Conservation (phyloP, 2,113 vertebrate species). For the Hemibagrus wyckioides region DNA sequence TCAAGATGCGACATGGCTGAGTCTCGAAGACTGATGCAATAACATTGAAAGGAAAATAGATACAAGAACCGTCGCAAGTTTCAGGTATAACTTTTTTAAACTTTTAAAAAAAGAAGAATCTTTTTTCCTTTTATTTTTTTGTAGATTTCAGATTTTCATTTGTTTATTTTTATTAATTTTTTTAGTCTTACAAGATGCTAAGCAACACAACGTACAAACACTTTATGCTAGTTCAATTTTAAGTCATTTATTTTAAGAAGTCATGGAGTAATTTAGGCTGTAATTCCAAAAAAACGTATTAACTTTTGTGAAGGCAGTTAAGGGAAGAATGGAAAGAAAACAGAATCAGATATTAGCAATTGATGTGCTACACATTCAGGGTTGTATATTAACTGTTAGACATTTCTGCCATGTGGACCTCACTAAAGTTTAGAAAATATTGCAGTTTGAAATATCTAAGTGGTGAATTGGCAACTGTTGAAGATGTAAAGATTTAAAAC, state of each 20-base stretch:
- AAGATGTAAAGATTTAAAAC: too few relatives aligned
- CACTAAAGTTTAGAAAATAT: too few relatives aligned
- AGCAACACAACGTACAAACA: neutral
- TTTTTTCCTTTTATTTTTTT: too few relatives aligned
- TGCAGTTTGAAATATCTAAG: too few relatives aligned
- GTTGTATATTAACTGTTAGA: neutral
- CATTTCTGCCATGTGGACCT: too few relatives aligned
- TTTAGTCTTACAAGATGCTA: too few relatives aligned
- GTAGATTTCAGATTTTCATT: neutral
- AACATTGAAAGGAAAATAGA: neutral
- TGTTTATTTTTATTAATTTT: neutral
- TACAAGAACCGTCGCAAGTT: neutral
- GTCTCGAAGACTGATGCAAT: neutral
- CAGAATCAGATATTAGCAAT: neutral
- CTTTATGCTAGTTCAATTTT: neutral
- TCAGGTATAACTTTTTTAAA: too few relatives aligned
- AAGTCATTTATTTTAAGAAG: neutral
- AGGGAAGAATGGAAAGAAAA: neutral
- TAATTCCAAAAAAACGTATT: neutral
- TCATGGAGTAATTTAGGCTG: neutral
- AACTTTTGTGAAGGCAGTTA: neutral
- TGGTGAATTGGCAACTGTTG: too few relatives aligned
- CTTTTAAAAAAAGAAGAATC: too few relatives aligned
- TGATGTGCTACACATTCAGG: neutral
- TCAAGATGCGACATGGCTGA: neutral